phyloP scores from a whole-genome alignment of 2,113 vertebrate species.

The Laticauda laticaudata region DNA sequence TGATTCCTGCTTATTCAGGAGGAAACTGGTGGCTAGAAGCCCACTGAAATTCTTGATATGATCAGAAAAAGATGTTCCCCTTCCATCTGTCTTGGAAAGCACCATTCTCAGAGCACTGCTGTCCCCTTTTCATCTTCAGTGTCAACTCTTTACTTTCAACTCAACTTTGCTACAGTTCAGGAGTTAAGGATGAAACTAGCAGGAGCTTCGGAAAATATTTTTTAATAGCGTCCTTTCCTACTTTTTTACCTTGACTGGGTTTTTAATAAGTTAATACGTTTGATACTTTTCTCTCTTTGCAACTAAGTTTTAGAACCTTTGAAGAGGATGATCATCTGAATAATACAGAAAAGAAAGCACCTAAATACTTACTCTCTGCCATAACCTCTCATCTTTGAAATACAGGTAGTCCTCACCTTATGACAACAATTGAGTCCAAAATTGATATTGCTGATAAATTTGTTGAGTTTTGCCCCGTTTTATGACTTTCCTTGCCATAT shows the following conservation, averaged over 20 bases:
- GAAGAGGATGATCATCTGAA: not conserved
- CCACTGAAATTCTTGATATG: not conserved
- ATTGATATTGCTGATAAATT: too few species aligned
- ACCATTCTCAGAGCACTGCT: not conserved
- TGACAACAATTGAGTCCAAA: too few species aligned
- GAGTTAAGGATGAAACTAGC: not conserved
- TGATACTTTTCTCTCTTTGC: not conserved
- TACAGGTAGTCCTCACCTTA: not conserved
- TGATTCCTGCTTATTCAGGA: not conserved
- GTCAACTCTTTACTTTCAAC: not conserved
- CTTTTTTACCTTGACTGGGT: not conserved
- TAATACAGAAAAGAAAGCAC: not conserved
- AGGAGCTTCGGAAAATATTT: not conserved
- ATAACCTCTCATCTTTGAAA: not conserved
- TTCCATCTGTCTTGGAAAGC: not conserved
- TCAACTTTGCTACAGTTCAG: not conserved
- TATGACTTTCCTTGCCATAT: too few species aligned
- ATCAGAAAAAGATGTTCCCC: not conserved
- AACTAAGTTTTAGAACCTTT: not conserved
- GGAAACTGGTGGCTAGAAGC: not conserved
- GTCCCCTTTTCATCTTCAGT: not conserved
- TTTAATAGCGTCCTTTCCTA: not conserved
- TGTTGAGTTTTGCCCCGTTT: too few species aligned
- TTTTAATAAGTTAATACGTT: not conserved
- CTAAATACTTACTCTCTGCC: not conserved